Conservation (phyloP, 2,113 vertebrate genomes). For the Microtus pennsylvanicus region DNA sequence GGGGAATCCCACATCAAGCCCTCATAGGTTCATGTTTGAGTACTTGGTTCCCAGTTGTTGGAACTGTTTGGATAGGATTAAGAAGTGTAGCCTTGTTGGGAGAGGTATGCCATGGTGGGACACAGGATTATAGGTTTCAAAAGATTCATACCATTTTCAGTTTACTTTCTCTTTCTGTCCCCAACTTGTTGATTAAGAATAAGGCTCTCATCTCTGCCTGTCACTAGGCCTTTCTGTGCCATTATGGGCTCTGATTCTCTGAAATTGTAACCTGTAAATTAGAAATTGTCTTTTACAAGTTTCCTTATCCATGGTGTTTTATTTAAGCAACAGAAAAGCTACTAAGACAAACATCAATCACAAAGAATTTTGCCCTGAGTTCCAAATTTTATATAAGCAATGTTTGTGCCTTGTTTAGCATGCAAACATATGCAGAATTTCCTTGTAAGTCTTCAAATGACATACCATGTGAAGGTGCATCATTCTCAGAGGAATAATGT, state of each 20-base stretch:
- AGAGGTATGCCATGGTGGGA: neutral
- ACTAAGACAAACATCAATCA: neutral
- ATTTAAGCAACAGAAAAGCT: neutral
- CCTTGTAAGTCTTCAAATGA: neutral
- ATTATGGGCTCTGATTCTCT: neutral
- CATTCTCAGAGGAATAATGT: slow-evolving; percentile 37
- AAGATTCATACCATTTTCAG: neutral
- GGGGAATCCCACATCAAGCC: too few species aligned
- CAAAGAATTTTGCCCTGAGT: neutral
- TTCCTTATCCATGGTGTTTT: neutral
- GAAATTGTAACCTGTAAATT: neutral
- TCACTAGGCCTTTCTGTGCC: neutral
- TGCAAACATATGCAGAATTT: slow-evolving; percentile 4
- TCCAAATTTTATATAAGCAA: neutral
- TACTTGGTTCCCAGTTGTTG: neutral
- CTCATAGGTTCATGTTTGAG: neutral
- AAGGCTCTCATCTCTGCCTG: neutral
- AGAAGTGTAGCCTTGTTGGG: neutral
- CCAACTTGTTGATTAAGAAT: neutral
- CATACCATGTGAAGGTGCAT: neutral
- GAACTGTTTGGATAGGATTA: neutral
- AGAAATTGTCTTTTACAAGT: neutral
- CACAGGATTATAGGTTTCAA: neutral
- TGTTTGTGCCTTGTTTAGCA: neutral
- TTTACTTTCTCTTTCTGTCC: neutral